phyloP scores from a whole-genome alignment of 2,113 vertebrate species.

The Enhydra lutris region DNA sequence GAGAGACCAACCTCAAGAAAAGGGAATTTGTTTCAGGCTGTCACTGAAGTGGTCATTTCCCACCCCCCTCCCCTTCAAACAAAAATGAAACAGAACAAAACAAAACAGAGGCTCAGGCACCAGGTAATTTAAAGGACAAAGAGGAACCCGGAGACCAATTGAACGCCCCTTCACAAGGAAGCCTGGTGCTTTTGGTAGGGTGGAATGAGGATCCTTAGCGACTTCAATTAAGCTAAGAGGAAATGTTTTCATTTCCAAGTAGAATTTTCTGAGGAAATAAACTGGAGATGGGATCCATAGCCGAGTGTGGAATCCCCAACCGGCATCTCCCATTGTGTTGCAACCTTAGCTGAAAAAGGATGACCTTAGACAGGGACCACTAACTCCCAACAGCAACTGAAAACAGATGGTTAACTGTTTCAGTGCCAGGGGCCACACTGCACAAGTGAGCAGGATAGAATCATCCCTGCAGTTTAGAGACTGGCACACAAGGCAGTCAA shows the following conservation, averaged over 20 bases:
- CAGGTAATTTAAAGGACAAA: constrained; percentile 4
- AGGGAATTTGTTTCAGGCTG: not conserved
- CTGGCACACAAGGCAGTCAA: not conserved
- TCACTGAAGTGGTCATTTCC: not conserved
- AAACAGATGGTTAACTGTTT: not conserved
- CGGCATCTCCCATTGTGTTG: not conserved
- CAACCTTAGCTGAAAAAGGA: not conserved
- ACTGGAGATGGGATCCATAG: not conserved
- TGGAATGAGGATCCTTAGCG: not conserved
- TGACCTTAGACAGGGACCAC: not conserved
- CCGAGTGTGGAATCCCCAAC: not conserved
- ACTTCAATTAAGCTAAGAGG: not conserved
- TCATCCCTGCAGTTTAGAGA: not conserved
- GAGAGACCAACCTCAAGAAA: constrained; percentile 14
- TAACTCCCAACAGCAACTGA: not conserved
- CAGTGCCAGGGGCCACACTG: not conserved
- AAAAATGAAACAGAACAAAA: not conserved
- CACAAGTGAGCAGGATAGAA: not conserved
- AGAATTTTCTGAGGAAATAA: not conserved
- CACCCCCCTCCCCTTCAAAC: not conserved
- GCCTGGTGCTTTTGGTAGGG: not conserved
- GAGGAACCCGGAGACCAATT: not conserved
- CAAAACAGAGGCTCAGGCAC: not conserved
- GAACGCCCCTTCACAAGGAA: not conserved
- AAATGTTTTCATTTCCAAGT: not conserved